Percentiles rank a stretch among this genome's conserved stretches.
Conservation (phyloP, 1,140 invertebrate genomes). For the Drosophila pruinosa region DNA sequence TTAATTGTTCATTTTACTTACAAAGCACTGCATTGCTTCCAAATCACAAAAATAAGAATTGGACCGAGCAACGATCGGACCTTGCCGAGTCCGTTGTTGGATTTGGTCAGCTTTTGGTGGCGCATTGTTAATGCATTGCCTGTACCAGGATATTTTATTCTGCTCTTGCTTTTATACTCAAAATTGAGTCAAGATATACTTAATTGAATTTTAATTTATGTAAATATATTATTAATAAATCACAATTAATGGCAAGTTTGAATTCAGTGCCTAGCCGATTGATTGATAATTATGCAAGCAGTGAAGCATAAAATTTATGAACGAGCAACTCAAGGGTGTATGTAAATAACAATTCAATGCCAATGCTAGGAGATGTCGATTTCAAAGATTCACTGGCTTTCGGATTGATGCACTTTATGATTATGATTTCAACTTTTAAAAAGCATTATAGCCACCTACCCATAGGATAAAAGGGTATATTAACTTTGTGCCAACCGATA, state of each 20-base stretch:
- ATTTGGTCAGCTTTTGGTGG: conserved; percentile 11
- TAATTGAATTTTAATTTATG: conserved; percentile 50
- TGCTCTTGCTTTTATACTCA: conserved; percentile 46
- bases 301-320: conserved; percentile 10
- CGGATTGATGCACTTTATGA: conserved; percentile 22
- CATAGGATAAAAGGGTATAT: too few species aligned
- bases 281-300: conserved; percentile 21
- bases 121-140: conserved; percentile 30
- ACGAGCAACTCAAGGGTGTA: conserved; percentile 3
- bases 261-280: conserved; percentile 17
- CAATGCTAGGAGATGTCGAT: conserved; percentile 9
- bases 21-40: conserved; percentile 18
- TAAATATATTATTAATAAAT: conserved; percentile 47
- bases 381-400: conserved; percentile 1
- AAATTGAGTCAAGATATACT: background rate
- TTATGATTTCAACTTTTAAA: background rate
- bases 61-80: conserved; percentile 15
- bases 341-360: conserved; percentile 11
- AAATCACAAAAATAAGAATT: conserved; percentile 9
- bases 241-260: background rate
- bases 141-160: conserved; percentile 5
- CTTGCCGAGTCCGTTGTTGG: conserved; percentile 8
- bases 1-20: conserved; percentile 12
- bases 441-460: too few species aligned
- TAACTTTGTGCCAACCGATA: too few species aligned